Percentiles rank a stretch among this genome's conserved stretches.
Evolutionary conservation across 2,888 invertebrate genomes (phyloP).

Genomic region (Chymomyza amoena): DNA sequence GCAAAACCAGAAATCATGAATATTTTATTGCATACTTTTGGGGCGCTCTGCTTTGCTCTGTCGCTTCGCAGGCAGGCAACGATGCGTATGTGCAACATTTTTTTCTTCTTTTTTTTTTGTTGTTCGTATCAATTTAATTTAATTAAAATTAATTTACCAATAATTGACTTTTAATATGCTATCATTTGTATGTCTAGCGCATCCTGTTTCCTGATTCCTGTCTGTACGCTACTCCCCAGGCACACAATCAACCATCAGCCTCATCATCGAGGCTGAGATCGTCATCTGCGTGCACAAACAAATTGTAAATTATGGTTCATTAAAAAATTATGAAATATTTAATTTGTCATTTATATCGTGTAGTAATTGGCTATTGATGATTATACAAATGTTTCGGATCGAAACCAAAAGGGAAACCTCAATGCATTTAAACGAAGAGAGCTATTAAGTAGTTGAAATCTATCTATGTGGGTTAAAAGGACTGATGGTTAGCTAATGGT

Average conservation of each 20-base stretch:
- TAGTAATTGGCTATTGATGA: background rate
- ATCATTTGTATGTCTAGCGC: slow-evolving; percentile 48
- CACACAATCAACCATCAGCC: background rate
- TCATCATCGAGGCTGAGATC: background rate
- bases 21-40: slow-evolving; percentile 55
- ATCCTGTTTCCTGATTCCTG: background rate
- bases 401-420: background rate
- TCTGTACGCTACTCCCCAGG: background rate
- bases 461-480: too few species aligned
- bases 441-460: background rate
- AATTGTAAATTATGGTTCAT: slow-evolving; percentile 38
- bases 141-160: slow-evolving; percentile 65
- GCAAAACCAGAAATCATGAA: slow-evolving; percentile 45
- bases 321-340: slow-evolving; percentile 42
- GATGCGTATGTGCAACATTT: slow-evolving; percentile 39
- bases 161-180: slow-evolving; percentile 69
- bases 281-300: slow-evolving; percentile 5
- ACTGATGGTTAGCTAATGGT: too few species aligned
- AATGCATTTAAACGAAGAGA: background rate
- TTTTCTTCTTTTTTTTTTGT: slow-evolving; percentile 22
- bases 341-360: slow-evolving; percentile 24
- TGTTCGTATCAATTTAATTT: slow-evolving; percentile 57
- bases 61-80: slow-evolving; percentile 29
- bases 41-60: background rate
- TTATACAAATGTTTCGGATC: background rate